phyloP scores from a whole-genome alignment of 2,113 vertebrate genomes.

The Tricholaema leucomelas region DNA sequence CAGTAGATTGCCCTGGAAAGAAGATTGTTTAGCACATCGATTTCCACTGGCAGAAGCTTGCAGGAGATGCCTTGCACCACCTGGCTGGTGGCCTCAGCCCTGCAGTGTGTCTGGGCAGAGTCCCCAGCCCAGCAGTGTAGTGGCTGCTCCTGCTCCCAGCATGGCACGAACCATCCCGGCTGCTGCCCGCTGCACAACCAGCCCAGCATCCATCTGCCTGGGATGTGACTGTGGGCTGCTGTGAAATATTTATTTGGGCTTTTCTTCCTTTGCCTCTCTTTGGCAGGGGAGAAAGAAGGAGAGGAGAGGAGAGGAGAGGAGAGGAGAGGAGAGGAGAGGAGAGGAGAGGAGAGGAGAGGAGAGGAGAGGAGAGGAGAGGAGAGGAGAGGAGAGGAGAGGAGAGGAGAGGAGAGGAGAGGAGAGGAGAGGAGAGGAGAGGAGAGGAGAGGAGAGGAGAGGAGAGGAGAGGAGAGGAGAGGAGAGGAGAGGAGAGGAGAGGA shows the following conservation, averaged over 20 bases:
- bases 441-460: too few species aligned
- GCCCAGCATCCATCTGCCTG: background rate
- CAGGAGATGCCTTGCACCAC: rapidly evolving
- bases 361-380: too few species aligned
- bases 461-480: too few species aligned
- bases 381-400: too few species aligned
- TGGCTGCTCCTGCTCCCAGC: rapidly evolving
- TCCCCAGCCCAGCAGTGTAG: rapidly evolving
- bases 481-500: too few species aligned
- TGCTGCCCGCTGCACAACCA: rapidly evolving
- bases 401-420: too few species aligned
- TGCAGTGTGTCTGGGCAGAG: rapidly evolving
- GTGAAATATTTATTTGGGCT: background rate
- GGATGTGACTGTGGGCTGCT: background rate
- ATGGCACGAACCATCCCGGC: rapidly evolving
- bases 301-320: too few species aligned
- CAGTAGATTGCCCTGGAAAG: background rate
- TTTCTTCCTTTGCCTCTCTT: background rate
- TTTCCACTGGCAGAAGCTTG: rapidly evolving
- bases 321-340: too few species aligned
- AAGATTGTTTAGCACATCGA: rapidly evolving
- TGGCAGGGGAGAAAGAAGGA: rapidly evolving
- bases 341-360: too few species aligned
- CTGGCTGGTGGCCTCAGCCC: background rate
- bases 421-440: too few species aligned